These are phyloP conservation scores for Crossoptilon crossoptilon DNA, from an alignment of 2,797 vertebrate genomes.

Conservation along the genomic window DNA sequence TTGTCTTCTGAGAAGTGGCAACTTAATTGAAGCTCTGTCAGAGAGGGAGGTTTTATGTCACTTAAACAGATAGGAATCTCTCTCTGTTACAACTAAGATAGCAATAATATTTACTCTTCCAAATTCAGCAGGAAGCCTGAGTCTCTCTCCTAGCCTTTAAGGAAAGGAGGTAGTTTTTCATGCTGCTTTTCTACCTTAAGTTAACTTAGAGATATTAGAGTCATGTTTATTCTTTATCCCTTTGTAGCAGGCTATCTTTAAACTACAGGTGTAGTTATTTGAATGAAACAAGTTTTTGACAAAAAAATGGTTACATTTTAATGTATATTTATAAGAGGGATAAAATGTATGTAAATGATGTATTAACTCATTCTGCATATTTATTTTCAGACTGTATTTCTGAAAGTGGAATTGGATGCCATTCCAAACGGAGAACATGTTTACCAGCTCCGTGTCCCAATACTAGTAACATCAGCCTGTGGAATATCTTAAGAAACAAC, in stretches of 20 bases:
- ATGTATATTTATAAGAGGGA: not conserved
- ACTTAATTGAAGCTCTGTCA: constrained; percentile 61
- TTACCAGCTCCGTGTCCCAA: constrained; percentile 89
- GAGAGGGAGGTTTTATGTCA: constrained; percentile 34
- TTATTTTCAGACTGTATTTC: constrained; percentile 74
- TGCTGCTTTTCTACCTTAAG: not conserved
- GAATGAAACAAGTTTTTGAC: not conserved
- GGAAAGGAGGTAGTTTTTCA: not conserved
- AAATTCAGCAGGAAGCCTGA: not conserved
- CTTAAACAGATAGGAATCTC: constrained; percentile 30
- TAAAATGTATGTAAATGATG: not conserved
- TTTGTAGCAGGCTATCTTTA: not conserved
- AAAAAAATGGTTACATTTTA: not conserved
- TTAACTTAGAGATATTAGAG: not conserved
- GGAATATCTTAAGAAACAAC: constrained; percentile 98
- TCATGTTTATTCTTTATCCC: not conserved
- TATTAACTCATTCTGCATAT: not conserved
- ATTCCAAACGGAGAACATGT: constrained; percentile 79
- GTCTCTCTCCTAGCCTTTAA: not conserved
- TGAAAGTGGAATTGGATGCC: constrained; percentile 41
- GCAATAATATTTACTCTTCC: not conserved
- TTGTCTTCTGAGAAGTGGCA: constrained; percentile 27
- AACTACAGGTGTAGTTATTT: not conserved
- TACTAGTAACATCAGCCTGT: constrained; percentile 92
- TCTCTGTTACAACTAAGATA: not conserved